These are phyloP conservation scores for Eubasilissa splendida DNA, from an alignment of 2,888 invertebrate species.

Conservation along the genomic window DNA sequence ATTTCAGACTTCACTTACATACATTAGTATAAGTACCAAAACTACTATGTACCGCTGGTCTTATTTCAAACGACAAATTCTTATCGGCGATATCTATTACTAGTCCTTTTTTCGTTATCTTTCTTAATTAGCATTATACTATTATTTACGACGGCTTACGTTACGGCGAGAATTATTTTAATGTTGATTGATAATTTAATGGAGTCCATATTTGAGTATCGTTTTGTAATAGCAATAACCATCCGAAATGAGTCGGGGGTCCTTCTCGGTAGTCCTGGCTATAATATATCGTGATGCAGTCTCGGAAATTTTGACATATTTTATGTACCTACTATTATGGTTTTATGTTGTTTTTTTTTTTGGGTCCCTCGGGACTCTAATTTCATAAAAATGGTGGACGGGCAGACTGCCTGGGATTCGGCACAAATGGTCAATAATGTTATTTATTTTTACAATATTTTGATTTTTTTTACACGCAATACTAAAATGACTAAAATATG, in stretches of 20 bases:
- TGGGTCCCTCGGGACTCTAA: neutral
- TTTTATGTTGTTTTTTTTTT: slow-evolving; percentile 5
- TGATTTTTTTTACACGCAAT: too few species aligned
- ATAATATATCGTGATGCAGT: slow-evolving; percentile 16
- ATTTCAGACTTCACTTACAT: too few species aligned
- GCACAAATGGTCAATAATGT: neutral
- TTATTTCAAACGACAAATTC: too few species aligned
- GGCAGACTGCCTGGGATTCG: slow-evolving; percentile 8
- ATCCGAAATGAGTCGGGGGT: neutral
- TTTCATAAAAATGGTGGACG: neutral
- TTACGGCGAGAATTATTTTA: neutral
- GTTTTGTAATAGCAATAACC: neutral
- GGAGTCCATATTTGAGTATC: neutral
- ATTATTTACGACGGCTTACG: too few species aligned
- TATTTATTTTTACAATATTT: neutral
- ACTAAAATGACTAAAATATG: too few species aligned
- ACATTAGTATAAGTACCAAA: too few species aligned
- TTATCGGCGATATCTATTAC: too few species aligned
- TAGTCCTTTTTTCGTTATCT: too few species aligned
- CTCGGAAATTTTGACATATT: slow-evolving; percentile 23
- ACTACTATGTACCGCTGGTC: too few species aligned
- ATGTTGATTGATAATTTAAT: neutral
- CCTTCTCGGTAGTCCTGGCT: slow-evolving; percentile 11
- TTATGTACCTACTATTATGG: neutral
- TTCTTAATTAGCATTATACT: too few species aligned